Evolutionary conservation across 1,140 invertebrate genomes (phyloP), one percentile per base, ranked within the genome.

Genomic region (Brachionus rotundiformis): DNA sequence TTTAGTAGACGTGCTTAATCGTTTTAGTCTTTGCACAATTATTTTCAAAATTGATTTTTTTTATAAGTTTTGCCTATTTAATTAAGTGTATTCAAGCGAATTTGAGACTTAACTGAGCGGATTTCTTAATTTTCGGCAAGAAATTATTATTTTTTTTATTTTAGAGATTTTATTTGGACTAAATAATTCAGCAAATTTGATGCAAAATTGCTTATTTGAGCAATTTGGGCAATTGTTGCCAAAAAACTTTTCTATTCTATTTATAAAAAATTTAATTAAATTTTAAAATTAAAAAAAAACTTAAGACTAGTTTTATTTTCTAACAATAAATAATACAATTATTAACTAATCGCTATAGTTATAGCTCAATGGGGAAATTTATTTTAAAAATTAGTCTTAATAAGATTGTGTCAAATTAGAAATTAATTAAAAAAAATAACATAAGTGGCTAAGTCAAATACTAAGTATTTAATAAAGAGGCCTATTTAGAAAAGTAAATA

Each of bases 1-100:
- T 31, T 33, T 68, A 33, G 8, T 68, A 68, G 63, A 68, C 63
- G 29, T 68, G 29, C 27, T 33, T 68, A 68, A 68, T 68, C 63
- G 63, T 68, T 29, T 31, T 68, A 31, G 29, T 68, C 29, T 33
- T 68, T 68, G 29, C 29, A 68, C 63, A 31, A 31, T 68, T 29
- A 68, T 33, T 33, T 68, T 33, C 13, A 68, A 68, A 68, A 68
- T 33, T 68, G 29, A 68, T 33, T 68, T 68, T 31, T 19, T 41
- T 68, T 68, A 3, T 68, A 31, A 19, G 27, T 68, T 31, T 68
- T 68, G 29, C 31, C 25, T 63, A 63, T 63, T 63, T 63, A 63
- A 63, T 63, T 63, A 29, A 63, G 59, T 63, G 59, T 29, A 63
- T 68, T 68, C 29, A 33, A 68, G 27, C 29, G 23, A 63, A 63